Percentiles rank a stretch among this genome's conserved stretches.
Conservation (phyloP, 2,888 invertebrate species). For the Apotomis betuletana region DNA sequence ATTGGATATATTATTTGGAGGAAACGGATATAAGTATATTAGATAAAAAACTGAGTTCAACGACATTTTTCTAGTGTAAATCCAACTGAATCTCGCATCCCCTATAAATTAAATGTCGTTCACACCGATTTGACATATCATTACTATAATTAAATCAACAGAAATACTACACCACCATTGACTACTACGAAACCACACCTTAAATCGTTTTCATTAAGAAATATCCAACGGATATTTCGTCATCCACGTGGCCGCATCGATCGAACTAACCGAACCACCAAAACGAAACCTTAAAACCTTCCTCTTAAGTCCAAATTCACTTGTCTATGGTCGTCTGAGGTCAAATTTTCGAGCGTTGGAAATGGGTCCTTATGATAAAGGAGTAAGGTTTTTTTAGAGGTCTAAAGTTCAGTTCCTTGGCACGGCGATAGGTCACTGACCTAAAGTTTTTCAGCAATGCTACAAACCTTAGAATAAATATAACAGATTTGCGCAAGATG, state of each 20-base stretch:
- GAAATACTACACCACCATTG: background rate
- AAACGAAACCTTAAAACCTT: background rate
- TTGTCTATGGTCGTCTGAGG: background rate
- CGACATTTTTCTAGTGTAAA: too few relatives aligned
- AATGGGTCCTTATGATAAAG: constrained; percentile 8
- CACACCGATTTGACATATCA: background rate
- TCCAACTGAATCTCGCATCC: too few relatives aligned
- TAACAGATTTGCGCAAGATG: too few relatives aligned
- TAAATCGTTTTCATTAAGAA: constrained; percentile 35
- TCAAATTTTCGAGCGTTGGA: background rate
- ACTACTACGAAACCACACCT: constrained; percentile 31
- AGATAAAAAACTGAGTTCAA: too few relatives aligned
- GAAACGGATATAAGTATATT: too few relatives aligned
- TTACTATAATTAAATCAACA: background rate
- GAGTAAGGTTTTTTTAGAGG: constrained; percentile 12
- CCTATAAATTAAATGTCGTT: background rate
- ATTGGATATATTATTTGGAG: too few relatives aligned
- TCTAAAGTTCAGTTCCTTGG: constrained; percentile 6
- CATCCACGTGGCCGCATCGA: constrained; percentile 52
- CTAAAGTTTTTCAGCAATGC: constrained; percentile 17
- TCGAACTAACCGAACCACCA: constrained; percentile 41
- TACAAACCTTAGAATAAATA: background rate
- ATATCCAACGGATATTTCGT: constrained; percentile 29
- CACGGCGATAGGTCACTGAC: constrained; percentile 1
- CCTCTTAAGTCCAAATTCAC: background rate